Evolutionary conservation across 2,888 invertebrate species (phyloP).

Genomic region (Anoncus sp.): DNA sequence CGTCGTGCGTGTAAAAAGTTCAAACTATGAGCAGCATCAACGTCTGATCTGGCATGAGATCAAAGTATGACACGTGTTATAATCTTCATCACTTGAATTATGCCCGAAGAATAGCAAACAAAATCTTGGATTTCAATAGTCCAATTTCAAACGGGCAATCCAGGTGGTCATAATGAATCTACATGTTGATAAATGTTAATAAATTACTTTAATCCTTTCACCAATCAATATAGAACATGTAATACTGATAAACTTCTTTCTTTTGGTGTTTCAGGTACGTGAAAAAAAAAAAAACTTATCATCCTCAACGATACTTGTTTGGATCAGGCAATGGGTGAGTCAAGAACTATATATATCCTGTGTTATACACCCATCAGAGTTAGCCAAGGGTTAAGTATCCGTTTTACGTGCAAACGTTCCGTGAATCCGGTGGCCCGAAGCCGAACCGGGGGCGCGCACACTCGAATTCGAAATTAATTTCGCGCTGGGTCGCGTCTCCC

Average conservation of each 20-base stretch:
- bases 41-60: not conserved
- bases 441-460: not conserved
- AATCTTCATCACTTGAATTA: not conserved
- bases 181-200: too few species aligned
- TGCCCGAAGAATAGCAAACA: not conserved
- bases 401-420: conserved; percentile 54
- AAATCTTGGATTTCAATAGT: too few species aligned
- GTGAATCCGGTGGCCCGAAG: conserved; percentile 30
- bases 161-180: too few species aligned
- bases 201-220: not conserved
- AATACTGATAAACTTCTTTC: conserved; percentile 19
- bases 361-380: conserved; percentile 8
- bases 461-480: conserved; percentile 63
- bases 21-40: not conserved
- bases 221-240: not conserved
- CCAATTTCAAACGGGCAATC: too few species aligned
- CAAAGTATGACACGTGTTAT: not conserved
- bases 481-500: conserved; percentile 35
- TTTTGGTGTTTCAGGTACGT: conserved; percentile 75
- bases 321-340: conserved; percentile 54
- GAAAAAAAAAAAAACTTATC: conserved; percentile 6
- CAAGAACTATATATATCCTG: conserved; percentile 47
- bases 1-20: not conserved
- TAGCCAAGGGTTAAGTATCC: conserved; percentile 52
- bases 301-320: conserved; percentile 24